Conservation (phyloP, 2,888 invertebrate species). For the Drosophila antonietae region DNA sequence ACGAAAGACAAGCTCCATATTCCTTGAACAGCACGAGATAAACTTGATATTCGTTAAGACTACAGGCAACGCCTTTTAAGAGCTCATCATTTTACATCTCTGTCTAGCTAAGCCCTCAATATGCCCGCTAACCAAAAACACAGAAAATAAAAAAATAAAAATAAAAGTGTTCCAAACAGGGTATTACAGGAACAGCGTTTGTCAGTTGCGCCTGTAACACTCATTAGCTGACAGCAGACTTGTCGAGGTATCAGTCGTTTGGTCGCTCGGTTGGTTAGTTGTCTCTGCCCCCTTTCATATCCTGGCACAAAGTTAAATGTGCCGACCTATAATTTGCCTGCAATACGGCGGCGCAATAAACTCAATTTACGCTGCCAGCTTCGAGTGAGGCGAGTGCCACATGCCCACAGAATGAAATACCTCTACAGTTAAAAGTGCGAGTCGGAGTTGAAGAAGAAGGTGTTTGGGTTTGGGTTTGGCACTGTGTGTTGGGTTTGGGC, state of each 20-base stretch:
- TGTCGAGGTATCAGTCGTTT: slow-evolving; percentile 15
- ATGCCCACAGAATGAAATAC: slow-evolving; percentile 54
- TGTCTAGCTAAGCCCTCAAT: not conserved
- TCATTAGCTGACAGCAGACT: slow-evolving; percentile 67
- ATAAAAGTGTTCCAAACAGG: not conserved
- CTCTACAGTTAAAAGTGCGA: slow-evolving; percentile 3
- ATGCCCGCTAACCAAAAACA: not conserved
- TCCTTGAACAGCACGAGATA: not conserved
- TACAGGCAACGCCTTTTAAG: not conserved
- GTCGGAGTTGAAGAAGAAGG: slow-evolving; percentile 7
- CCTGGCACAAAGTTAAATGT: slow-evolving; percentile 81
- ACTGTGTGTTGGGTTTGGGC: not conserved
- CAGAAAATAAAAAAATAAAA: not conserved
- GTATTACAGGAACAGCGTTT: slow-evolving; percentile 43
- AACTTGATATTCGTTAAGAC: not conserved
- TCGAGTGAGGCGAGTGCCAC: slow-evolving; percentile 62
- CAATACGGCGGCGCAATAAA: slow-evolving; percentile 80
- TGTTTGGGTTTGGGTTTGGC: slow-evolving; percentile 1
- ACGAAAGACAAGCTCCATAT: not conserved
- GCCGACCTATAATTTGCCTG: slow-evolving; percentile 82
- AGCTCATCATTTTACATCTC: slow-evolving; percentile 1
- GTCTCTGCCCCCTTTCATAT: slow-evolving; percentile 57
- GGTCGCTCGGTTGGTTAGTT: slow-evolving; percentile 24
- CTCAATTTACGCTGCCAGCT: slow-evolving; percentile 67
- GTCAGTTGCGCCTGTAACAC: slow-evolving; percentile 60